Evolutionary conservation across 92 coral and sea anemone species (phyloP).

Genomic region (Parazoanthus atlanticus): DNA sequence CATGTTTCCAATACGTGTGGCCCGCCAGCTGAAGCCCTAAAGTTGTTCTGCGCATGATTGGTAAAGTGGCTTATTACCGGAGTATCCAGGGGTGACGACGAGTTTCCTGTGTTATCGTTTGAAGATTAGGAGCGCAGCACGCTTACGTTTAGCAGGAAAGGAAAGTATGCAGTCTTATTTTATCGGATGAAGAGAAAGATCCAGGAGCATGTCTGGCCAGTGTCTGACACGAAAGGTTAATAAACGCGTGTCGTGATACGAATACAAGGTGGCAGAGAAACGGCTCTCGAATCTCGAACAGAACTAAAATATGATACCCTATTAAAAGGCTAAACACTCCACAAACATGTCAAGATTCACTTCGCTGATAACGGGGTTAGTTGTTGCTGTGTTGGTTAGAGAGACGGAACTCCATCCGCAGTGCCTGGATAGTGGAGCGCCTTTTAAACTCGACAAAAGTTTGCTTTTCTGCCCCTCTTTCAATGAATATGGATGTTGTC

Average conservation of each 20-base stretch:
- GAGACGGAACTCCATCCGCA: constrained; percentile 66
- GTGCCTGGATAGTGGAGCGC: constrained; percentile 83
- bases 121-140: too few species aligned
- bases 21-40: too few species aligned
- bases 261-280: not conserved
- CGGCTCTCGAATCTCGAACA: not conserved
- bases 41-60: too few species aligned
- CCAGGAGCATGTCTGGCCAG: too few species aligned
- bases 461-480: constrained; percentile 65
- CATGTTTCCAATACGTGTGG: too few species aligned
- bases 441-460: constrained; percentile 57
- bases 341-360: not conserved
- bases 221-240: too few species aligned
- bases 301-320: not conserved
- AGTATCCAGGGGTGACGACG: too few species aligned
- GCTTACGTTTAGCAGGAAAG: too few species aligned
- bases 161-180: too few species aligned
- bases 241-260: not conserved
- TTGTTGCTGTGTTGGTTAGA: not conserved
- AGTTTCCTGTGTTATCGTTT: too few species aligned
- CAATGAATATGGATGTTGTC: constrained; percentile 82
- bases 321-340: not conserved
- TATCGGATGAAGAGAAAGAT: too few species aligned
- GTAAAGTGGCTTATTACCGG: too few species aligned
- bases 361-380: not conserved